phyloP scores from a whole-genome alignment of 37 sponge, comb jelly and placozoan species.

The Ianthella basta region DNA sequence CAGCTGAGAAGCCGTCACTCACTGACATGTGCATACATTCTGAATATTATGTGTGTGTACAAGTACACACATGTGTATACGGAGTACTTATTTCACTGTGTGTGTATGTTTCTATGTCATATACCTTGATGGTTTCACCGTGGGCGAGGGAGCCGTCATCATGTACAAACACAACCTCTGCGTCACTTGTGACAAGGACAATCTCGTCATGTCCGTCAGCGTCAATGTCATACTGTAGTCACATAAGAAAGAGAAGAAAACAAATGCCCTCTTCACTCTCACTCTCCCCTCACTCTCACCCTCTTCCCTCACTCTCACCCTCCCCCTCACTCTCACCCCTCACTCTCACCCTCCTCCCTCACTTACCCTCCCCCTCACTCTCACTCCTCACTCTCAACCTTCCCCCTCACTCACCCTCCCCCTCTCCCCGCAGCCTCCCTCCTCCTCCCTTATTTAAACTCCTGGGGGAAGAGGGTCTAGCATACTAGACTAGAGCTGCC shows the following conservation, averaged over 20 bases:
- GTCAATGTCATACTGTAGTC: slow-evolving; percentile 65
- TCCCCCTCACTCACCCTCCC: no score
- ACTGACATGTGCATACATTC: no score
- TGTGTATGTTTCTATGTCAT: not conserved
- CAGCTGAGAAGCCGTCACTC: no score
- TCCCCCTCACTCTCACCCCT: no score
- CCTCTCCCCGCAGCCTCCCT: no score
- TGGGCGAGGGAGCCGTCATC: slow-evolving; percentile 51
- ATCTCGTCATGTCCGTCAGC: slow-evolving; percentile 68
- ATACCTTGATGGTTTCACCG: slow-evolving; percentile 77
- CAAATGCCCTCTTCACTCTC: slow-evolving; percentile 41
- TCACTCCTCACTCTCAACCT: no score
- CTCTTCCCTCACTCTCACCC: no score
- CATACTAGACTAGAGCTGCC: no score
- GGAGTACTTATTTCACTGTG: slow-evolving; percentile 18
- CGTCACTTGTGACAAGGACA: slow-evolving; percentile 67
- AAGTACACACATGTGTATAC: not conserved
- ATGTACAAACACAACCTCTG: slow-evolving; percentile 63
- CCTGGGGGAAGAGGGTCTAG: no score
- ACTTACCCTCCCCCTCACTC: no score
- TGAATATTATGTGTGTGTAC: not conserved
- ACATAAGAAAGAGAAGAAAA: not conserved
- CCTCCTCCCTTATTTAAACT: no score
- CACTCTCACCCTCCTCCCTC: no score
- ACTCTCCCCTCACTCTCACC: slow-evolving; percentile 37